phyloP scores from a whole-genome alignment of 2,113 vertebrate genomes.

The Notechis scutatus region DNA sequence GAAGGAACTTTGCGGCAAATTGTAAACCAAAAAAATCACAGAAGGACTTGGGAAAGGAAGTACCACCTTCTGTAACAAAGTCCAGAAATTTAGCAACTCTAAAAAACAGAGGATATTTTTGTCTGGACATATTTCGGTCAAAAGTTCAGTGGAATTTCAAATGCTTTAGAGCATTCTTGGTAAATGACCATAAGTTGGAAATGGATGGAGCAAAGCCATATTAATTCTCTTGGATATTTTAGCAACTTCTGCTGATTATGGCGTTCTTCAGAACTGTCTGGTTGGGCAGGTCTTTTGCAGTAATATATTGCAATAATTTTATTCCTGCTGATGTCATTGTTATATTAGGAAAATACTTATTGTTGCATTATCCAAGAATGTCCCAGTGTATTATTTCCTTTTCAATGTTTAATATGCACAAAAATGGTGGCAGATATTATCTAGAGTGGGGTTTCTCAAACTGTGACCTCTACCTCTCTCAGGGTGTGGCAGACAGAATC shows the following conservation, averaged over 20 bases:
- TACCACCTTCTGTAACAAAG: not conserved
- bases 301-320: not conserved
- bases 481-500: not conserved
- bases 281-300: not conserved
- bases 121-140: not conserved
- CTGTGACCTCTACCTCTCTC: not conserved
- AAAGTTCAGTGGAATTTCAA: not conserved
- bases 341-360: not conserved
- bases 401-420: not conserved
- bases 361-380: not conserved
- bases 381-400: not conserved
- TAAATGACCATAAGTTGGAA: not conserved
- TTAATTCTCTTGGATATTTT: not conserved
- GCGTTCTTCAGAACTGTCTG: not conserved
- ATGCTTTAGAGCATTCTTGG: not conserved
- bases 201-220: not conserved
- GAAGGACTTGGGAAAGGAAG: not conserved
- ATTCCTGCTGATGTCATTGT: not conserved
- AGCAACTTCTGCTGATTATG: not conserved
- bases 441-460: not conserved
- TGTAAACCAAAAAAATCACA: not conserved
- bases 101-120: not conserved
- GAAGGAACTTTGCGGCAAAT: not conserved
- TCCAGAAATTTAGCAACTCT: not conserved
- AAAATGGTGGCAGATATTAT: not conserved